Evolutionary conservation across 2,113 vertebrate species (phyloP), one percentile per base, ranked within the genome.

Genomic region (Urocitellus parryii): DNA sequence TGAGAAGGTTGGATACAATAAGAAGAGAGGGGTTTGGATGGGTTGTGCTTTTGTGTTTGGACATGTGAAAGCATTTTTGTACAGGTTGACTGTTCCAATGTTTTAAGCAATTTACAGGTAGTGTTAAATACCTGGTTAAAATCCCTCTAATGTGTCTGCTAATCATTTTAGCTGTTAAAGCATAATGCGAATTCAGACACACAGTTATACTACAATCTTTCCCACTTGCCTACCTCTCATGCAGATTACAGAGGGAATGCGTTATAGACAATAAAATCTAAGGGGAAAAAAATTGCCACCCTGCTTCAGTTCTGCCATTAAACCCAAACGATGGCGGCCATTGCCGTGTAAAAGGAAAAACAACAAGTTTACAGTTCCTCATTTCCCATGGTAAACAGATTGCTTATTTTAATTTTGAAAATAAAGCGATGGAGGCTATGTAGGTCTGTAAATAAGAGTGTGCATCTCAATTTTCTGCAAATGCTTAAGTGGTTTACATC

Each of bases 401-500:
- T 98, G 98, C 98, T 98, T 98, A 98, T 98, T 99, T 98, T 98
- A 98, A 98, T 99, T 98, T 98, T 98, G 98, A 98, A 98, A 98
- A 98, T 98, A 98, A 98, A 99, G 98, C 78, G 97, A 98, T 88
- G 95, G 98, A 98, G 97, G 98, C 98, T 90, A 98, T 98, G 98
- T 96, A 98, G 98, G 98, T 99, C 98, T 99, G 99, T 99, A 99
- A 99, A 99, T 99, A 99, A 99, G 98, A 98, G 98, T 98, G 98
- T 98, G 98, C 98, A 98, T 98, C 98, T 99, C 98, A 98, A 98
- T 99, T 99, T 98, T 99, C 98, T 98, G 98, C 98, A 99, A 99
- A 99, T 98, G 98, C 98, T 99, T 99, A 99, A 99, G 98, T 99
- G 98, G 98, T 98, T 99, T 99, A 99, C 98, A 99, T 99, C 99